These are phyloP conservation scores for Porites lutea DNA, from an alignment of 64 coral and sea anemone genomes.

Conservation along the genomic window DNA sequence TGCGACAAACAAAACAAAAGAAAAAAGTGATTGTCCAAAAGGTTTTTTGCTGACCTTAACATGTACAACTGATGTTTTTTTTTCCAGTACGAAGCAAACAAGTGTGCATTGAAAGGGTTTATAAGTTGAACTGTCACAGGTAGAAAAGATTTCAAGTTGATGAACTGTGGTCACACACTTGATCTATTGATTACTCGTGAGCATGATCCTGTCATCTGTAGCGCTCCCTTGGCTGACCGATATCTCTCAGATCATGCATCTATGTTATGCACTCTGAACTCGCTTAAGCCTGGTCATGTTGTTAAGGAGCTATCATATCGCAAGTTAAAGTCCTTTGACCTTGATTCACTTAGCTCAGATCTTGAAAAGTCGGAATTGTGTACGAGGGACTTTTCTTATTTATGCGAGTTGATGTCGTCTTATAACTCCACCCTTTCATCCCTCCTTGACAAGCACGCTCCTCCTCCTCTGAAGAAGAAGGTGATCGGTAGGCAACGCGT, in stretches of 20 bases:
- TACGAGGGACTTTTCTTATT: neutral
- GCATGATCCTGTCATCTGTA: neutral
- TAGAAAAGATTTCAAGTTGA: no score
- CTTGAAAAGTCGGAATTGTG: neutral
- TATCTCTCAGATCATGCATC: neutral
- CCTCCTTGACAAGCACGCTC: neutral
- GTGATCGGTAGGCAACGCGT: neutral
- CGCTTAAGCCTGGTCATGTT: no score
- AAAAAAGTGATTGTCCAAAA: no score
- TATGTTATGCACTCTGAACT: neutral
- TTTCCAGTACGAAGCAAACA: no score
- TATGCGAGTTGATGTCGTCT: neutral
- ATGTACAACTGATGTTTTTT: no score
- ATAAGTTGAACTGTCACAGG: no score
- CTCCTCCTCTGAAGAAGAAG: neutral
- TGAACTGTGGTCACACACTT: neutral
- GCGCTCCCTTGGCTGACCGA: neutral
- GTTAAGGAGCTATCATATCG: neutral
- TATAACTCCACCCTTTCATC: neutral
- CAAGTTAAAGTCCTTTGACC: neutral
- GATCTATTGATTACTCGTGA: constrained; percentile 18
- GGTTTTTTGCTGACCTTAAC: no score
- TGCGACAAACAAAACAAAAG: no score
- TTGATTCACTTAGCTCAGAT: neutral
- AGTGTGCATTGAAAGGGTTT: no score